Percentiles rank a stretch among this genome's conserved stretches.
Conservation (phyloP, 2,113 vertebrate species). For the Etheostoma spectabile region DNA sequence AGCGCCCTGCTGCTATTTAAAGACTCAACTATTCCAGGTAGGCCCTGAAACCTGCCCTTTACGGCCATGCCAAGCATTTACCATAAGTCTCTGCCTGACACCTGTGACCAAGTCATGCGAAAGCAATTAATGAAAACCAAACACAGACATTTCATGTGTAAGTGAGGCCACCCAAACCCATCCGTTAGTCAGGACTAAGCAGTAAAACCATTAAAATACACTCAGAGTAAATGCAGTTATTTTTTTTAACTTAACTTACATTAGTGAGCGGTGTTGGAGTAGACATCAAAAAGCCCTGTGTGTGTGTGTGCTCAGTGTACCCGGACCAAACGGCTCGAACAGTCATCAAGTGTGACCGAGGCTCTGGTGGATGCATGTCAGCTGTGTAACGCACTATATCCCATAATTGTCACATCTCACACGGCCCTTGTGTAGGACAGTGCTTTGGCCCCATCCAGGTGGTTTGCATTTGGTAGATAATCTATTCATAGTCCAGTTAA, state of each 20-base stretch:
- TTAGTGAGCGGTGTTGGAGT: conserved; percentile 18
- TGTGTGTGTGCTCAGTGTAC: conserved; percentile 21
- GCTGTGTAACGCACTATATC: conserved; percentile 9
- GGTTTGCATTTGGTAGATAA: conserved; percentile 74
- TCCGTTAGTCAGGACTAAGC: conserved; percentile 47
- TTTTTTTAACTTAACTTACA: conserved; percentile 41
- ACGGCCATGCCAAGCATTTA: conserved; percentile 77
- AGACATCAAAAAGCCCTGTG: conserved; percentile 11
- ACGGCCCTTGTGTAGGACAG: conserved; percentile 57
- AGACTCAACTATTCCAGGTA: conserved; percentile 81
- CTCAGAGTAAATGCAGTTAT: conserved; percentile 43
- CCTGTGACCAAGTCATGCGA: conserved; percentile 76
- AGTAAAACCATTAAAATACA: conserved; percentile 72
- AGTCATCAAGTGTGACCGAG: conserved; percentile 12
- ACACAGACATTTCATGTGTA: conserved; percentile 65
- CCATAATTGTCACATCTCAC: conserved; percentile 47
- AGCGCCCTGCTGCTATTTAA: conserved; percentile 79
- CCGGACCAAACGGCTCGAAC: conserved; percentile 8
- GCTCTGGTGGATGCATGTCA: conserved; percentile 19
- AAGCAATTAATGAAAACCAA: conserved; percentile 72
- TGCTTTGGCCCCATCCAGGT: conserved; percentile 73
- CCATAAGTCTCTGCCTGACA: conserved; percentile 77
- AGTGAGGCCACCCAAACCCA: conserved; percentile 66
- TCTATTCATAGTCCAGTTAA: conserved; percentile 79
- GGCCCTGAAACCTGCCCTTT: conserved; percentile 66